Conservation (phyloP, 2,888 invertebrate genomes). For the Drosophila pseudotalamancana region DNA sequence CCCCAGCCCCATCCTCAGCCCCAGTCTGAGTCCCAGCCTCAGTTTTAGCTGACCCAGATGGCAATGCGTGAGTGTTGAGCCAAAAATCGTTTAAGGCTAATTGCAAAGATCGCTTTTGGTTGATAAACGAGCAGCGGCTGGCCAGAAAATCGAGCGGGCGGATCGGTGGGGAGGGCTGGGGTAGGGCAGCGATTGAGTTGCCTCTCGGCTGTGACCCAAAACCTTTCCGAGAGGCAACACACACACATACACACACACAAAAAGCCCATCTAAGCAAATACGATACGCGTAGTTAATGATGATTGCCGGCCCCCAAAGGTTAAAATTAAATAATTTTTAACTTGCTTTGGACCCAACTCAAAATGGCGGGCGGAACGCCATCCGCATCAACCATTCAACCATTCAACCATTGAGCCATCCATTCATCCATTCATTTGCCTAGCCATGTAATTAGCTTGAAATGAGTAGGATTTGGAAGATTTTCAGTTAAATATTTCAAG, state of each 20-base stretch:
- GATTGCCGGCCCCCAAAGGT: conserved; percentile 81
- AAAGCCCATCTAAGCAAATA: conserved; percentile 54
- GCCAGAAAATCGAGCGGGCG: conserved; percentile 17
- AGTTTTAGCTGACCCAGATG: conserved; percentile 65
- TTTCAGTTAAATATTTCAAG: conserved; percentile 62
- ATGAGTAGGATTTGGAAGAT: conserved; percentile 74
- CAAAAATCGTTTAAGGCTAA: conserved; percentile 82
- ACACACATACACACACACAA: conserved; percentile 21
- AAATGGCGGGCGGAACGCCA: conserved; percentile 74
- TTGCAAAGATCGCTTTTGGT: conserved; percentile 80
- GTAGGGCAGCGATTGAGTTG: conserved; percentile 44
- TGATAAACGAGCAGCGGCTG: conserved; percentile 66
- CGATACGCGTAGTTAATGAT: conserved; percentile 77
- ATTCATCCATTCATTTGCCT: conserved; percentile 60
- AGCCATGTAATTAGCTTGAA: conserved; percentile 81
- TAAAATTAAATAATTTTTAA: conserved; percentile 78
- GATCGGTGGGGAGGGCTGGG: conserved; percentile 10
- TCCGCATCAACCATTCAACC: conserved; percentile 49
- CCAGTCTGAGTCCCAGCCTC: neutral
- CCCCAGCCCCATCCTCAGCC: conserved; percentile 1
- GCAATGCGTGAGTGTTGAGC: conserved; percentile 78
- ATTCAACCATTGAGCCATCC: conserved; percentile 53
- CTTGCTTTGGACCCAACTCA: conserved; percentile 50
- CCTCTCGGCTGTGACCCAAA: conserved; percentile 74
- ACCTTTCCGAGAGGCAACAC: conserved; percentile 59